phyloP scores from a whole-genome alignment of 2,888 invertebrate genomes.

The Odontomyia ornata region DNA sequence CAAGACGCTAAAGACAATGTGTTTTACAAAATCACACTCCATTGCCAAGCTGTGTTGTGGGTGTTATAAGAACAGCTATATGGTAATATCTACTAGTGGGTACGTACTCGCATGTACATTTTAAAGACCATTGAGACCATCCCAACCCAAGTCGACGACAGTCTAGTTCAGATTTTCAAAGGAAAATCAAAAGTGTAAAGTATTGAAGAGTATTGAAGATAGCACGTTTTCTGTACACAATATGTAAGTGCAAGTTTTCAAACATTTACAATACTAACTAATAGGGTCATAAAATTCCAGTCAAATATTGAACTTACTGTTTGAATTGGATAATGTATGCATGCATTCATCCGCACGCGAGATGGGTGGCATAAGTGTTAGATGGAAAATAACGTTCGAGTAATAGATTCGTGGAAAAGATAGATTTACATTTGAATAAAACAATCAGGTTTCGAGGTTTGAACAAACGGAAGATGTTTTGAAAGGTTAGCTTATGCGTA shows the following conservation, averaged over 20 bases:
- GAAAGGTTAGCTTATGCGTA: too few relatives aligned
- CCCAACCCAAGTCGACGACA: not conserved
- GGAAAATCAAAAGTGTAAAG: not conserved
- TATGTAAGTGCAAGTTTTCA: conserved; percentile 13
- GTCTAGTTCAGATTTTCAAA: not conserved
- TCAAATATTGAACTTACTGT: conserved; percentile 42
- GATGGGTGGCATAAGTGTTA: not conserved
- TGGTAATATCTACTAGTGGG: too few relatives aligned
- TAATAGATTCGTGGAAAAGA: too few relatives aligned
- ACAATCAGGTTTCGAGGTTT: too few relatives aligned
- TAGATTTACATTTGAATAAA: too few relatives aligned
- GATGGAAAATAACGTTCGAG: not conserved
- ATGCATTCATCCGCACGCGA: not conserved
- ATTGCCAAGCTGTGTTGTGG: conserved; percentile 19
- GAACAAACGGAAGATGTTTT: too few relatives aligned
- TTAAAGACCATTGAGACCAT: not conserved
- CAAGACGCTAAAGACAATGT: conserved; percentile 30
- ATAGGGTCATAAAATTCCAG: conserved; percentile 47
- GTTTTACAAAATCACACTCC: conserved; percentile 45
- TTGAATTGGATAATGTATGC: not conserved
- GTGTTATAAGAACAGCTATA: not conserved
- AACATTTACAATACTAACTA: conserved; percentile 27
- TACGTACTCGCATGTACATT: not conserved
- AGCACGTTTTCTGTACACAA: conserved; percentile 6
- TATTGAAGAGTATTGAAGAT: not conserved